Conservation (phyloP, 2,113 vertebrate species). For the Chloropsis hardwickii region DNA sequence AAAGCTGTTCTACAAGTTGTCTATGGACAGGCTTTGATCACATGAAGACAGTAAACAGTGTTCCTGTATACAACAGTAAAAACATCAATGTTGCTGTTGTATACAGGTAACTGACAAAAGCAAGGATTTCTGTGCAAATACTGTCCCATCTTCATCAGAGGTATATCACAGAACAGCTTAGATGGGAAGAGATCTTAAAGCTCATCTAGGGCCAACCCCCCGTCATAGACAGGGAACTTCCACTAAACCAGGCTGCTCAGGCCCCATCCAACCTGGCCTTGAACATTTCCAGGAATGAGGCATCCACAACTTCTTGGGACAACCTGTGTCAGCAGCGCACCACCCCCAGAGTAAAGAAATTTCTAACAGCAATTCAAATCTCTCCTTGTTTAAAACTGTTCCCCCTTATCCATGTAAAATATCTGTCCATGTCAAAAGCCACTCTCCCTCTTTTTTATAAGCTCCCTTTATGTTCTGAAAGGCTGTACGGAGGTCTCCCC, state of each 20-base stretch:
- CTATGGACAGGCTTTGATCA: background rate
- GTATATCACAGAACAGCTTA: background rate
- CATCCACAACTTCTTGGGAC: background rate
- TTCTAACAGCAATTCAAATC: background rate
- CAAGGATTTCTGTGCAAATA: background rate
- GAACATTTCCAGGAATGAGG: background rate
- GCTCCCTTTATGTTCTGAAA: background rate
- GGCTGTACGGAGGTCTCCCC: background rate
- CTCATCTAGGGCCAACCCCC: background rate
- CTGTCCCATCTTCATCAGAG: background rate
- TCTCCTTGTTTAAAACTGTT: background rate
- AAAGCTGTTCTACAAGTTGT: background rate
- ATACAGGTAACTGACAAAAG: background rate
- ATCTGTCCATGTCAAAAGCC: background rate
- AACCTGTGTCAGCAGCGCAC: background rate
- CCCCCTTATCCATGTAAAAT: background rate
- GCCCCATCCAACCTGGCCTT: background rate
- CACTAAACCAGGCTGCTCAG: background rate
- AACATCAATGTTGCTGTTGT: accelerated
- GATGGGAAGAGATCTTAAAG: background rate
- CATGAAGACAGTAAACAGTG: background rate
- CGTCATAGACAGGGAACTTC: background rate
- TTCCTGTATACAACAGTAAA: background rate
- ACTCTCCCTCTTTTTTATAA: background rate
- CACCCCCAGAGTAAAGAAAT: background rate